Evolutionary conservation across 1,140 invertebrate genomes (phyloP), one percentile per base, ranked within the genome.

Genomic region (Heterodera carotae): DNA sequence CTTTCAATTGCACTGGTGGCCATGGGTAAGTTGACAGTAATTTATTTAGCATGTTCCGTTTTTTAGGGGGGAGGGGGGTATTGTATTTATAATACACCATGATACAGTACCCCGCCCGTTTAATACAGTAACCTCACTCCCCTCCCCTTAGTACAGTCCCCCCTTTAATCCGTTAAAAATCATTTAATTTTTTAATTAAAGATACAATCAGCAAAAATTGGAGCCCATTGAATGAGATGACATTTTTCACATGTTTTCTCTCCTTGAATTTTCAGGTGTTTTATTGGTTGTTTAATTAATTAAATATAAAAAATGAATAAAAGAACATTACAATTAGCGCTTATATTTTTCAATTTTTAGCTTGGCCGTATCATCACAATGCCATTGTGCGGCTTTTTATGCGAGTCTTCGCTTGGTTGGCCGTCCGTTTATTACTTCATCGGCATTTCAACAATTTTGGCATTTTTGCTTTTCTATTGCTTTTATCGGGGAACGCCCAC

Each of bases 381-480:
- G 39, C 39, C 39, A 8, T 43, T 43, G 29, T 75, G 79, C 10
- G 83, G 84, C n/a, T 84, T 83, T 74, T 71, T 84, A 10, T 84
- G 83, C 62, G 79, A 78, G 6, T 78, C 75, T 2, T 53, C 59
- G 10, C 36, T 72, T 60, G 83, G 83, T 27, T 84, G 83, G 83
- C 36, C 67, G 34, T 80, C 84, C 22, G 79, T 84, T 39, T 85
- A 81, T 43, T 43, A 43, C 12, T 43, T 43, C 0, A 6, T 43
- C 12, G 39, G 39, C 39, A 43, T 43, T 43, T 12, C 39, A 12
- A 43, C 39, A 2, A 6, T 43, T 43, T 43, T 43, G 6, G 12
- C 39, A 43, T 43, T 43, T 43, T 43, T 12, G 12, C 39, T 43
- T 43, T 43, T 43, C 12, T 43, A 12, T 43, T 43, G 6, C 6